Base-by-base conservation (phyloP, 2,888 invertebrate genomes). In the Standfussiana lucernea region DNA sequence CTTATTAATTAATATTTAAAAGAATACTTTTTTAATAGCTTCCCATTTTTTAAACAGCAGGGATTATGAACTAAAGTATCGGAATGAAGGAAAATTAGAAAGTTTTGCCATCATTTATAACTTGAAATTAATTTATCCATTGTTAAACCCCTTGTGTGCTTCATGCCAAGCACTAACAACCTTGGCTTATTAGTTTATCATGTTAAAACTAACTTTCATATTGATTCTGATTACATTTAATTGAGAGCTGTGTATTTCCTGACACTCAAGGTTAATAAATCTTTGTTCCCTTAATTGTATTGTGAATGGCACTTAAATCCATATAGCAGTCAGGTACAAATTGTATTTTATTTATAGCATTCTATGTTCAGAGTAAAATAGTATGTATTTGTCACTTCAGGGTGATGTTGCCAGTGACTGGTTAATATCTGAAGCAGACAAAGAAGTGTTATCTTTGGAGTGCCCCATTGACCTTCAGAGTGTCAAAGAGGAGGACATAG, bases 401-500 rank as follows among this genome's bases (percentile, higher is more conserved):
- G 91, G 82, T 85, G 94, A 97, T 87, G 95, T 98, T 45, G 97
- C 98, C 1, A 97, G 97, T 87, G 98, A 99, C 80, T 98, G 98
- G 98, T 93, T 99, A 74, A 98, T 98, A 62, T 97, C 97, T 13
- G 98, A 98, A 62, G 96, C 97, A 84, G 98, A 98, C 92, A 97
- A 97, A 83, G 97, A 98, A 45, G 97, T 99, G 32, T 90, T 97
- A 13, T 91, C 94, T 61, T 84, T 97, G 74, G 94, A 97, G 72
- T 98, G 99, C 90, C 99, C 99, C 1, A 92, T 96, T 3, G 97
- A 98, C 72, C 97, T 98, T 71, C 92, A 95, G 77, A 93, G 97
- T 88, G 95, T 98, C 4, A 97, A 97, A 82, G 98, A 98, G 81
- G 98, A 99, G 89, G 99, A 99, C 91, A 97, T 99, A 86, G 99